Conservation (phyloP, 1,140 invertebrate species). For the Tribolium madens region DNA sequence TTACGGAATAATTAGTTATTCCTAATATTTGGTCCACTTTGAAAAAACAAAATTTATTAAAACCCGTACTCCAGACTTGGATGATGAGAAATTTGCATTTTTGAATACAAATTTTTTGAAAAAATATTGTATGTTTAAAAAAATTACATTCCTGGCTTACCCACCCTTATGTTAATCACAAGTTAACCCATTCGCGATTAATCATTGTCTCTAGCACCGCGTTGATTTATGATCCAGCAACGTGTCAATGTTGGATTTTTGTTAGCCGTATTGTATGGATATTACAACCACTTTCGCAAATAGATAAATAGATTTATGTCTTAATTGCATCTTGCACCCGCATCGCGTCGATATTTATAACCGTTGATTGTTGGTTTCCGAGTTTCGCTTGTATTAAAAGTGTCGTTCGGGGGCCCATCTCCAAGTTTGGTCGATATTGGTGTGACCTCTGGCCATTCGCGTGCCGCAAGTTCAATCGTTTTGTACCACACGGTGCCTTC, state of each 20-base stretch:
- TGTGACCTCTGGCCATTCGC: constrained; percentile 55
- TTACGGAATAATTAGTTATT: too few species aligned
- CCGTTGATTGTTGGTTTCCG: too few species aligned
- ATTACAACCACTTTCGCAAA: constrained; percentile 22
- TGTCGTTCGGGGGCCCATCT: constrained; percentile 7
- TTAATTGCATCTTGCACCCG: constrained; percentile 11
- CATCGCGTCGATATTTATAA: neutral
- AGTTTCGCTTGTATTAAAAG: too few species aligned
- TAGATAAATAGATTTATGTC: constrained; percentile 30
- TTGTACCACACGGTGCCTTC: constrained; percentile 43
- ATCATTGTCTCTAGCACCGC: constrained; percentile 10
- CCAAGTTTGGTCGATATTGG: constrained; percentile 51
- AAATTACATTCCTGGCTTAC: neutral
- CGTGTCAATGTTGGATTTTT: constrained; percentile 28
- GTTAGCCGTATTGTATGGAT: constrained; percentile 21
- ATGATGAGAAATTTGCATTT: too few species aligned
- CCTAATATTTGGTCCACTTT: too few species aligned
- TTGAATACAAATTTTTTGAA: too few species aligned
- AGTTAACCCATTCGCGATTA: neutral
- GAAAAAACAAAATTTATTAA: too few species aligned
- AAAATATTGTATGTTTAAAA: too few species aligned
- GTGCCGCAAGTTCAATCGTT: constrained; percentile 46
- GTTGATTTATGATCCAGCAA: constrained; percentile 21
- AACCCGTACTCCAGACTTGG: too few species aligned
- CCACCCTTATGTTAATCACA: constrained; percentile 15